A percentile compares a stretch with the other conserved stretches of the same genome.
Conservation (phyloP, 2,797 vertebrate species). For the Varecia variegata region DNA sequence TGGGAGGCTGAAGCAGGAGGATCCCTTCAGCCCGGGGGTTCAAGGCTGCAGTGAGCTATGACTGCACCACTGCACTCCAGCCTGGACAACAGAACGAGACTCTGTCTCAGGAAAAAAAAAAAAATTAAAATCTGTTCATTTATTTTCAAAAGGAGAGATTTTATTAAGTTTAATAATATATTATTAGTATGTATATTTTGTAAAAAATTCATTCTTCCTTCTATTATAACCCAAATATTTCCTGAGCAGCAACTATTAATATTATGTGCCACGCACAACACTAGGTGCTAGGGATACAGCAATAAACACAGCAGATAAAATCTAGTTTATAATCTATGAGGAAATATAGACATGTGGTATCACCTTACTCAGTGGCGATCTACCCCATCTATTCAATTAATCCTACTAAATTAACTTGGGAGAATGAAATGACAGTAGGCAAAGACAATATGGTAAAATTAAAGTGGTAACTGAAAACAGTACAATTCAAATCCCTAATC, state of each 20-base stretch:
- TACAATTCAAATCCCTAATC: background rate
- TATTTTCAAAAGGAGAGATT: background rate
- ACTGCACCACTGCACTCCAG: background rate
- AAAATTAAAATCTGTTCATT: background rate
- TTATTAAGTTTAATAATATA: background rate
- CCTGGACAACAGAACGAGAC: background rate
- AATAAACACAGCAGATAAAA: background rate
- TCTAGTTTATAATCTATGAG: background rate
- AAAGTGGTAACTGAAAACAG: background rate
- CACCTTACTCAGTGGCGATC: background rate
- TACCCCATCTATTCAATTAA: background rate
- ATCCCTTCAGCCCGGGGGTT: background rate
- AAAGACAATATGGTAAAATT: background rate
- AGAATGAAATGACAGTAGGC: background rate
- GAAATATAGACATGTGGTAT: background rate
- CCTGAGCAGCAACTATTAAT: background rate
- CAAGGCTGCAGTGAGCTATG: background rate
- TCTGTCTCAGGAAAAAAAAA: background rate
- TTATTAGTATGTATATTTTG: background rate
- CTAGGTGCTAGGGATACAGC: background rate
- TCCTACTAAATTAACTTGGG: background rate
- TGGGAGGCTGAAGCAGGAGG: background rate
- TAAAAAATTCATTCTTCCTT: slow-evolving; percentile 4
- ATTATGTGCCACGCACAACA: background rate
- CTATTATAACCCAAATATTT: background rate